Percentiles rank a stretch among this genome's conserved stretches.
Evolutionary conservation across 2,113 vertebrate species (phyloP).

Genomic region (Planiliza haematocheilus): DNA sequence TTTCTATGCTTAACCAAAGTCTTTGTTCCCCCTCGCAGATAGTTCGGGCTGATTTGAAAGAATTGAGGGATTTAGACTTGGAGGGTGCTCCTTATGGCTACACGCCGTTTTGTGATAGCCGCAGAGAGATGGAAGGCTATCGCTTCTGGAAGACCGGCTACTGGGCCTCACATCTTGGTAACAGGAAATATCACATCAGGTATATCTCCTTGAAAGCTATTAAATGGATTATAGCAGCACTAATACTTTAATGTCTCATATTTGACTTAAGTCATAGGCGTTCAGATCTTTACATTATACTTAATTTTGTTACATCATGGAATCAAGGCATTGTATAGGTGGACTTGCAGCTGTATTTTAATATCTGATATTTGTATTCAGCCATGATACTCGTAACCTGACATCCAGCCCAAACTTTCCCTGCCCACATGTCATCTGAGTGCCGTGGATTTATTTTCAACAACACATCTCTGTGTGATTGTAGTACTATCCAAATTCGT

Average conservation of each 20-base stretch:
- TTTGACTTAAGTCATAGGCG: neutral
- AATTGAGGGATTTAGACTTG: conserved; percentile 91
- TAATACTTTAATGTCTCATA: neutral
- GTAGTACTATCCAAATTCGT: too few species aligned
- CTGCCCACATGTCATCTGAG: too few species aligned
- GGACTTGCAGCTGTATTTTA: neutral
- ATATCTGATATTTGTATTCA: neutral
- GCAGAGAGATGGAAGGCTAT: conserved; percentile 95
- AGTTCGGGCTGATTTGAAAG: conserved; percentile 93
- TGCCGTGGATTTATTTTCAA: too few species aligned
- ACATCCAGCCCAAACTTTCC: too few species aligned
- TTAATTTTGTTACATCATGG: too few species aligned
- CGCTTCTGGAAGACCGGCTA: conserved; percentile 98
- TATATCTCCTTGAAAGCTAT: conserved; percentile 51
- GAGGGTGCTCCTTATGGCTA: conserved; percentile 96
- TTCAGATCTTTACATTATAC: too few species aligned
- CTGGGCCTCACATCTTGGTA: conserved; percentile 94
- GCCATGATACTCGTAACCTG: neutral
- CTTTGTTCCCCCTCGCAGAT: conserved; percentile 81
- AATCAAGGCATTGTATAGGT: neutral
- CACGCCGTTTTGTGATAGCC: conserved; percentile 97
- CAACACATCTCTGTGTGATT: too few species aligned
- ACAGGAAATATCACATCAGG: conserved; percentile 97
- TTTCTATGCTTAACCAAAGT: neutral
- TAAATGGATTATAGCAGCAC: neutral